Base-by-base conservation (phyloP, 2,888 invertebrate species). In the Nomada goodeniana region DNA sequence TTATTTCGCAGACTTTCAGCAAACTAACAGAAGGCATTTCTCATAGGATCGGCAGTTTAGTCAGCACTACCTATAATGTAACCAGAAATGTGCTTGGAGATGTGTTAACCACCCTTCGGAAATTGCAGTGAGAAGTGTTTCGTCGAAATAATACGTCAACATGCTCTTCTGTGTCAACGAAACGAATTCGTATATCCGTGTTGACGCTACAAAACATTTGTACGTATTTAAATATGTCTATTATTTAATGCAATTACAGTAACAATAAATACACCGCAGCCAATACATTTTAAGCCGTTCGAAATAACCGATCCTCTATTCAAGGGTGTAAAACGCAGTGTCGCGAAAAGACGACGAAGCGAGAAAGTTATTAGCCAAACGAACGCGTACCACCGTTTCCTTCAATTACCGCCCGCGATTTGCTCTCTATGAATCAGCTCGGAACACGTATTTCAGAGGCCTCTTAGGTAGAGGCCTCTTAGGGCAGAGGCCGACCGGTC, bases 371-470 rank as follows among this genome's bases (percentile, higher is more conserved):
- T 83, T 73, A 83, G 52, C 23, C 63, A 42, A 42, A 3, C 18
- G 4, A 44, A 70, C 60, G 60, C 52, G n/a, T 26, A 70, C 53
- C 47, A 36, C 53, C 69, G n/a, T 64, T 73, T 42, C 67, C 9
- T 67, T 55, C 60, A 64, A 67, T 50, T 63, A 60, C 36, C 42
- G n/a, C 67, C 47, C 26, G 50, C 44, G 52, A 50, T 71, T 29
- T 44, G 18, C 36, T 75, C 76, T 84, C 83, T 81, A 79, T 81
- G 85, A 87, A 87, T 84, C 84, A 87, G 84, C 83, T 76, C 77
- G 71, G 84, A 84, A 85, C 76, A 76, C 86, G 85, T 82, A 70
- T 76, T 89, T 86, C 60, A 80, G 76, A 82, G 79, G 76, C 82
- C 75, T 74, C 67, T 86, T 82, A 69, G 68, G 76, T 64, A 63